Evolutionary conservation across 1,140 invertebrate genomes (phyloP).

Genomic region (Megalonaias nervosa): DNA sequence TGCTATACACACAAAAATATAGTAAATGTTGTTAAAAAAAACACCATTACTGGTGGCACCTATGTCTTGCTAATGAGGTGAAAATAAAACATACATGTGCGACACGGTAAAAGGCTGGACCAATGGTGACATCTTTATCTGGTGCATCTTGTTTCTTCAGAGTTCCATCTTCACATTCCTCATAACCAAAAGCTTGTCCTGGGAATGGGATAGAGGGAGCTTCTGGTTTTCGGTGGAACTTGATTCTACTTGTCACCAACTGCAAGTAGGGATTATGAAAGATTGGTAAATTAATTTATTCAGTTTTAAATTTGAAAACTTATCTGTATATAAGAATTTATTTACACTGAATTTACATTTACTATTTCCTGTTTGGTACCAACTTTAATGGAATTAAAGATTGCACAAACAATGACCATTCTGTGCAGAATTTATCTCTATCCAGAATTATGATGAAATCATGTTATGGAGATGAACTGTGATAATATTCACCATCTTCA

Average conservation of each 20-base stretch:
- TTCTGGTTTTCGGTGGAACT: conserved; percentile 68
- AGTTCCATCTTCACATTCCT: conserved; percentile 70
- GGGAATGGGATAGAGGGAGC: conserved; percentile 70
- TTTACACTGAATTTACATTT: background rate
- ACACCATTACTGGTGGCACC: background rate
- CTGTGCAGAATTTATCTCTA: no score
- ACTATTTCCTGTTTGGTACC: background rate
- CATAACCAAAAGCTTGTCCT: conserved; percentile 70
- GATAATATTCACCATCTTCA: no score
- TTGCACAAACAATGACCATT: no score
- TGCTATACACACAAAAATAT: no score
- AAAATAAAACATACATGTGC: conserved; percentile 43
- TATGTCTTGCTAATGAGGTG: background rate
- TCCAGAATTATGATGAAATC: no score
- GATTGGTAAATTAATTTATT: conserved; percentile 1
- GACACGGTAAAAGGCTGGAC: conserved; percentile 70
- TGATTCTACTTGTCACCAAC: conserved; percentile 62
- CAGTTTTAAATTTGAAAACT: background rate
- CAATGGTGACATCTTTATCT: conserved; percentile 61
- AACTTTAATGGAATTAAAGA: background rate
- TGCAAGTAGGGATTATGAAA: conserved; percentile 30
- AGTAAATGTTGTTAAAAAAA: no score
- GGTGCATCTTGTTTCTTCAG: conserved; percentile 69
- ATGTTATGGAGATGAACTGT: no score
- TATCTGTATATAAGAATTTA: background rate